Conservation (phyloP, 2,797 vertebrate species). For the Crocidura indochinensis region DNA sequence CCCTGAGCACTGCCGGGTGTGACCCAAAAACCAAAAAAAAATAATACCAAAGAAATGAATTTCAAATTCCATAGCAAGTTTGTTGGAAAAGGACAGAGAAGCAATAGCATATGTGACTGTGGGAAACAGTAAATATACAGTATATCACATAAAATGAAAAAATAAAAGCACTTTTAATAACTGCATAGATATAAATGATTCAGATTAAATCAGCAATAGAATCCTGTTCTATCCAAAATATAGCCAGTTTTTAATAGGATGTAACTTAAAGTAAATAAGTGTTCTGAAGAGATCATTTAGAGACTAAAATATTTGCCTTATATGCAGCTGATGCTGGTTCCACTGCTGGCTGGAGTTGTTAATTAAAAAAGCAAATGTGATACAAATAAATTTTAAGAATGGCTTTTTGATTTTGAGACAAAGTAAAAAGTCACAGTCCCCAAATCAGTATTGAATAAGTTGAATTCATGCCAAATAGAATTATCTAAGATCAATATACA, state of each 20-base stretch:
- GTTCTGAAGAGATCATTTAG: no score
- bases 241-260: no score
- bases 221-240: background rate
- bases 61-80: background rate
- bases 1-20: no score
- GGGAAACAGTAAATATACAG: background rate
- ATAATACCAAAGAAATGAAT: slow-evolving; percentile 49
- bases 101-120: background rate
- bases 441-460: background rate
- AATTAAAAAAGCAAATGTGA: no score
- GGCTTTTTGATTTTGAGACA: background rate
- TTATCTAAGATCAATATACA: background rate
- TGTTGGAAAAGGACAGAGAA: background rate
- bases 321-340: no score
- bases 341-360: no score
- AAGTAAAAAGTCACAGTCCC: background rate
- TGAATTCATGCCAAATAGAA: background rate
- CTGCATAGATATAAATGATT: slow-evolving; percentile 9
- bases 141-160: background rate
- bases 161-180: background rate
- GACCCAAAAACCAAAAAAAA: no score
- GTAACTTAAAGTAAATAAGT: no score
- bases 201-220: background rate
- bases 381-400: background rate
- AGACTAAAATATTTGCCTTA: no score